Evolutionary conservation across 2,113 vertebrate genomes (phyloP).

Genomic region (Stercorarius parasiticus): DNA sequence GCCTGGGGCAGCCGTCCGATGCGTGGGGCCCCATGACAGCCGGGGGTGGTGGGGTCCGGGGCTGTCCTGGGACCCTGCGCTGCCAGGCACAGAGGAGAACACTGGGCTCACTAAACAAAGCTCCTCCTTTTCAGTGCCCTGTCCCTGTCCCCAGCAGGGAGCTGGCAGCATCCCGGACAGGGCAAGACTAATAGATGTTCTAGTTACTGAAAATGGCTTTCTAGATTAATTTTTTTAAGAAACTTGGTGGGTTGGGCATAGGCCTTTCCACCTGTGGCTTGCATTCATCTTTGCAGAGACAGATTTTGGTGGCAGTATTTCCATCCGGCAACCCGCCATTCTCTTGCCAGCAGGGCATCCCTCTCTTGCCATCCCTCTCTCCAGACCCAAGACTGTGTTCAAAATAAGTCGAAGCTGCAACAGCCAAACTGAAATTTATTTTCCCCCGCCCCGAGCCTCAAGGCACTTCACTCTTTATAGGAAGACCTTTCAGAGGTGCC

Average conservation of each 20-base stretch:
- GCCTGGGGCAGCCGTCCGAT: neutral
- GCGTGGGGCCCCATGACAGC: rapidly evolving
- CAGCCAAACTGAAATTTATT: neutral
- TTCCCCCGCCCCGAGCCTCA: neutral
- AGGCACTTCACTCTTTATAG: neutral
- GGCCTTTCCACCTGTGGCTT: neutral
- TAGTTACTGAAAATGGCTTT: neutral
- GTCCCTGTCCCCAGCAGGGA: neutral
- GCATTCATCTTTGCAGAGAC: neutral
- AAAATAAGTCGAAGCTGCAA: neutral
- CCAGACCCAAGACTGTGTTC: neutral
- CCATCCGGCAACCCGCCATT: rapidly evolving
- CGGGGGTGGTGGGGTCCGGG: neutral
- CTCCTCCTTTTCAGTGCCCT: rapidly evolving
- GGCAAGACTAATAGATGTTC: neutral
- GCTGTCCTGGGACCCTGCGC: neutral
- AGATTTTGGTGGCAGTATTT: neutral
- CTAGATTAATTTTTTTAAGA: neutral
- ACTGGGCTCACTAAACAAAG: neutral
- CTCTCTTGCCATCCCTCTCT: neutral
- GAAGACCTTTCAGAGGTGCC: slow-evolving; percentile 2
- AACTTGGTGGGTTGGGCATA: neutral
- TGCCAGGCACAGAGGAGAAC: rapidly evolving
- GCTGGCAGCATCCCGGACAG: neutral
- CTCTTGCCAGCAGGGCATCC: neutral